Conservation (phyloP, 2,888 invertebrate genomes). For the Cybosia mesomella region DNA sequence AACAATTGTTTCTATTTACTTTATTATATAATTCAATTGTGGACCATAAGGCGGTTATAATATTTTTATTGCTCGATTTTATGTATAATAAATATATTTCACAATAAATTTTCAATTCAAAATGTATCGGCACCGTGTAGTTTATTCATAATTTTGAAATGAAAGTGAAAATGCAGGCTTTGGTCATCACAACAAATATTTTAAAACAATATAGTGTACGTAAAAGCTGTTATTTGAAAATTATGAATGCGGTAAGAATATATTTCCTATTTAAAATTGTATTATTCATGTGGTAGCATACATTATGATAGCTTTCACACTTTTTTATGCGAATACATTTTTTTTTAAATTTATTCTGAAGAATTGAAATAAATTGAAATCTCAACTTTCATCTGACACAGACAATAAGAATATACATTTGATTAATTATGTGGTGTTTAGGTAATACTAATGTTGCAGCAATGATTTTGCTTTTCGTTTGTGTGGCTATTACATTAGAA, state of each 20-base stretch:
- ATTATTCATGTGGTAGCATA: too few species aligned
- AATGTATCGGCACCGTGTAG: neutral
- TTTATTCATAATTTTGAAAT: conserved; percentile 14
- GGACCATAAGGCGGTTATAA: conserved; percentile 3
- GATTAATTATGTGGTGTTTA: neutral
- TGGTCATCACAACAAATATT: conserved; percentile 26
- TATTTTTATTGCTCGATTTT: conserved; percentile 15
- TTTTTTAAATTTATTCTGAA: too few species aligned
- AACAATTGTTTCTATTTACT: neutral
- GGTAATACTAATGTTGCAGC: neutral
- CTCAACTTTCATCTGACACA: too few species aligned
- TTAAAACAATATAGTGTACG: conserved; percentile 26
- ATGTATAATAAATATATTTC: conserved; percentile 17
- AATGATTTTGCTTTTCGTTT: neutral
- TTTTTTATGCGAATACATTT: too few species aligned
- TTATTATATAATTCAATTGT: neutral
- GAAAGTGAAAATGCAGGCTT: conserved; percentile 19
- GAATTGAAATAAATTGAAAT: too few species aligned
- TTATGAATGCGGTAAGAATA: conserved; percentile 12
- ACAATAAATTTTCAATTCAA: neutral
- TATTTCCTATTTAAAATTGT: neutral
- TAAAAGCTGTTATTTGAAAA: neutral
- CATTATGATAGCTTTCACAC: too few species aligned
- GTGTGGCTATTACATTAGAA: neutral
- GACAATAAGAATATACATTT: neutral